Conservation (phyloP, 2,888 invertebrate species). For the Imbricaverruca yamaguchii region DNA sequence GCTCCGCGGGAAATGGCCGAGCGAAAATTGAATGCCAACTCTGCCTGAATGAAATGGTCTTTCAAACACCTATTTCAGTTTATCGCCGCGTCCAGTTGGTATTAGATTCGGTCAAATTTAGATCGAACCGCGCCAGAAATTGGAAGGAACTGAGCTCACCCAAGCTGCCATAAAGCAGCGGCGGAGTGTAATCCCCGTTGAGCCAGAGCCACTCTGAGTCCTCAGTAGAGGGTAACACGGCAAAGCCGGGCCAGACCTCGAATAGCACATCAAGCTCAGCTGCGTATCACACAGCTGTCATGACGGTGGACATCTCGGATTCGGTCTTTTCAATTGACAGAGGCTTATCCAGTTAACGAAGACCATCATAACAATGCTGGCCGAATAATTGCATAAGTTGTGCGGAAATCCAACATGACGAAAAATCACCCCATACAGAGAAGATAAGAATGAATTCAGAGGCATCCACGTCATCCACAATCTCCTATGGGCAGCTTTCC, state of each 20-base stretch:
- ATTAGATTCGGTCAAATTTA: constrained; percentile 10
- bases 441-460: no score
- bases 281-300: not conserved
- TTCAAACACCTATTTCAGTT: constrained; percentile 15
- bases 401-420: no score
- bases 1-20: not conserved
- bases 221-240: not conserved
- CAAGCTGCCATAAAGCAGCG: not conserved
- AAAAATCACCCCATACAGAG: no score
- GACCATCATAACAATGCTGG: not conserved
- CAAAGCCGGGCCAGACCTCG: not conserved
- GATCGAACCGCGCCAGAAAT: not conserved
- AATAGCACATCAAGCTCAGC: not conserved
- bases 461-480: no score
- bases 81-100: constrained; percentile 11
- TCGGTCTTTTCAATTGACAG: not conserved
- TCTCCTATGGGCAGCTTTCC: no score
- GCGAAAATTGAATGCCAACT: constrained; percentile 5
- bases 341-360: not conserved
- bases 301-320: not conserved
- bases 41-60: constrained; percentile 7
- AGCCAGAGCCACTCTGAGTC: not conserved
- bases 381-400: not conserved
- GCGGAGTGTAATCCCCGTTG: not conserved
- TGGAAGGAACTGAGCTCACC: constrained; percentile 1